Base-by-base conservation (phyloP, 2,113 vertebrate genomes). In the Neogobius melanostomus region DNA sequence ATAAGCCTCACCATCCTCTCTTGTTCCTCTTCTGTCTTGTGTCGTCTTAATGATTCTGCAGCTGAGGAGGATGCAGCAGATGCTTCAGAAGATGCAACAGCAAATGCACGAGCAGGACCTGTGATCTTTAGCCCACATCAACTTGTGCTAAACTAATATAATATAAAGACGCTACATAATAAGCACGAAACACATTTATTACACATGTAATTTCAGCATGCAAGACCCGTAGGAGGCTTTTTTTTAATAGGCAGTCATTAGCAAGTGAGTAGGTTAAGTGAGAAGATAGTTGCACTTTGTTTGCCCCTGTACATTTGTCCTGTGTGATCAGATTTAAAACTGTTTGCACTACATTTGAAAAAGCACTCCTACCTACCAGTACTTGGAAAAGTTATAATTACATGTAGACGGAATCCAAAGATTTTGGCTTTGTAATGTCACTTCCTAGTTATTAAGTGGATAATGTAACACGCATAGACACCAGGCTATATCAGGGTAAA, bases 1-100 rank as follows among this genome's bases (percentile, higher is more conserved):
- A 49, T 79, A 74, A 82, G 47, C 66, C 59, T 61, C 44, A 36
- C n/a, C 36, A 8, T 21, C 52, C 14, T 28, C 9, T 36, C 44
- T 6, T 46, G 21, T 62, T 54, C 46, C 11, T 62, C 46, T 49
- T 60, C 56, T 42, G 21, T 36, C 21, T 59, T 44, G 21, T 17
- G 48, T 61, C 12, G 3, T 69, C 16, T 62, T 4, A 14, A n/a
- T 54, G 16, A 11, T 10, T 68, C 51, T 64, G 60, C 82, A 92
- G 91, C 77, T 92, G 79, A 86, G 74, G 81, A 87, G 87, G 82
- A 92, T 92, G 91, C 91, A 92, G 77, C 89, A 92, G 83, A 92
- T 92, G 91, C 89, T 92, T 6, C 91, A 92, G 84, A 92, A 92
- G 82, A 92, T 92, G 91, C 91, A 92, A 66, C 90, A 90, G 83